A percentile compares a stretch with the other conserved stretches of the same genome.
These are phyloP conservation scores for Tethya wilhelma DNA, from an alignment of 37 sponge, comb jelly and placozoan genomes.

Conservation along the genomic window DNA sequence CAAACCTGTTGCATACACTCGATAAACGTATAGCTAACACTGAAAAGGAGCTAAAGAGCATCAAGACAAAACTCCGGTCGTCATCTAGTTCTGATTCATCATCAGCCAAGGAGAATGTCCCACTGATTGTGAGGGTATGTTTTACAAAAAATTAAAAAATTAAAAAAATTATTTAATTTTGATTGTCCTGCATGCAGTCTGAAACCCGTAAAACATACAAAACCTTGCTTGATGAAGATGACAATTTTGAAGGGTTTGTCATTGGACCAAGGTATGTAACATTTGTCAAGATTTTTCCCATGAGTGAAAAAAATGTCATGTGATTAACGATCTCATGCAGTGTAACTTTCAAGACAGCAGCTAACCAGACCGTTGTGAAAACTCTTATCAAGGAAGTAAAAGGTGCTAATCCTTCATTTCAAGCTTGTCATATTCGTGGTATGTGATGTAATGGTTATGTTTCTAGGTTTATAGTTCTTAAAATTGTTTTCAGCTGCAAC, in stretches of 20 bases:
- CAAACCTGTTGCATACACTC: background rate
- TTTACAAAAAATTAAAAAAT: background rate
- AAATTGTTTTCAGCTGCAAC: background rate
- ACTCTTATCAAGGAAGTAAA: constrained; percentile 7
- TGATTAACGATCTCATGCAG: background rate
- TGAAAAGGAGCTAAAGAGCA: background rate
- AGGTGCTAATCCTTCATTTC: constrained; percentile 6
- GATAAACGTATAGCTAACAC: background rate
- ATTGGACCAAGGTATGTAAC: constrained; percentile 48
- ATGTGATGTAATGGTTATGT: background rate
- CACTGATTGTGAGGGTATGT: constrained; percentile 13
- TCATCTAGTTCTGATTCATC: background rate
- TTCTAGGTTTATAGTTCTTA: background rate
- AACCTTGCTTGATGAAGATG: constrained; percentile 34
- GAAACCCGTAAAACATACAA: constrained; percentile 39
- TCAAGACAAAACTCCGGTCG: background rate
- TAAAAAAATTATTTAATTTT: background rate
- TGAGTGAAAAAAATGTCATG: background rate
- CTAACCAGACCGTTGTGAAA: constrained; percentile 7
- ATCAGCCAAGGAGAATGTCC: constrained; percentile 3
- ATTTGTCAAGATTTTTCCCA: no score
- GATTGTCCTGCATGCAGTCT: constrained; percentile 7
- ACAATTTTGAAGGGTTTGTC: constrained; percentile 32
- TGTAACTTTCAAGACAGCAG: background rate
- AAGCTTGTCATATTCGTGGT: constrained; percentile 1